A percentile compares a stretch with the other conserved stretches of the same genome.
Conservation (phyloP, 2,113 vertebrate genomes). For the Cinclus cinclus region DNA sequence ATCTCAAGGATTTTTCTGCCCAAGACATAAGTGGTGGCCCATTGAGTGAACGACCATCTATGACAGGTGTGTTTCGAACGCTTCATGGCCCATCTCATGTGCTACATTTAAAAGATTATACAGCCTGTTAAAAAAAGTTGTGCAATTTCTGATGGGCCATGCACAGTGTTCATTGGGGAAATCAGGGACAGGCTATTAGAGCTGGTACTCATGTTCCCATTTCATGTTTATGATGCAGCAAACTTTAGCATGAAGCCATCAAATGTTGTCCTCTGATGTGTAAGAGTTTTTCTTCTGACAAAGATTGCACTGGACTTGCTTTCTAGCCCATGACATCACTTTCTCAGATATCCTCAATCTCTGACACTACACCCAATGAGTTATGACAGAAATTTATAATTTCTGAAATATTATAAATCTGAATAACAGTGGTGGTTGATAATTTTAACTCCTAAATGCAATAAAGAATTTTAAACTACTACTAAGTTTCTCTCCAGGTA, state of each 20-base stretch:
- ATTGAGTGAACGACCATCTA: background rate
- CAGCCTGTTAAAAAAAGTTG: background rate
- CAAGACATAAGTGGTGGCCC: background rate
- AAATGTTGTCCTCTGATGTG: background rate
- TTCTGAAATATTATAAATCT: background rate
- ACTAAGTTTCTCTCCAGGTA: background rate
- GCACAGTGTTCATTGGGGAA: background rate
- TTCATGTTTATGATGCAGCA: background rate
- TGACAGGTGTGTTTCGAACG: background rate
- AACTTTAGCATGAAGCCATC: background rate
- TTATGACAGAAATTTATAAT: background rate
- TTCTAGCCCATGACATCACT: background rate
- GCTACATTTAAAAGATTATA: background rate
- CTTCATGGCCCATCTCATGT: rapidly evolving
- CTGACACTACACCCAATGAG: background rate
- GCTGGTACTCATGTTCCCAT: background rate
- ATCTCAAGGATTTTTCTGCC: background rate
- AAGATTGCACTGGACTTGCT: background rate
- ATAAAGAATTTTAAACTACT: background rate
- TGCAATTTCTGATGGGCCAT: background rate
- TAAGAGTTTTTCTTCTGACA: background rate
- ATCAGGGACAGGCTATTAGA: background rate
- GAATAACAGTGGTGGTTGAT: background rate
- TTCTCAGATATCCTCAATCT: background rate
- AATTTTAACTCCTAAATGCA: background rate